Conservation (phyloP, 2,888 invertebrate species). For the Hofmannophila pseudospretella region DNA sequence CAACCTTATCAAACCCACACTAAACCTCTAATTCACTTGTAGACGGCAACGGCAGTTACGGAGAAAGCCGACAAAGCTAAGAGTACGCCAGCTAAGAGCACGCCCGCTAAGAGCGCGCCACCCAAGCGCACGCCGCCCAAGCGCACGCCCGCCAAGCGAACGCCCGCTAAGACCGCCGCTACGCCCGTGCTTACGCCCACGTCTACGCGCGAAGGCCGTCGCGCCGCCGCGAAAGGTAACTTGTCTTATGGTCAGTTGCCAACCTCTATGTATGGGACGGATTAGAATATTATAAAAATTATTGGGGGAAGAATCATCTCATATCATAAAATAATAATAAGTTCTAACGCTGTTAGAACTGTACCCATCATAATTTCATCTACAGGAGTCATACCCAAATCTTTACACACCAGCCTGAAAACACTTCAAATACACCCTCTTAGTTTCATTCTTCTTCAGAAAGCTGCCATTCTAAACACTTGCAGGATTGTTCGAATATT, state of each 20-base stretch:
- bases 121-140: slow-evolving; percentile 8
- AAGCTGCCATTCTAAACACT: too few relatives aligned
- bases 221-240: slow-evolving; percentile 39
- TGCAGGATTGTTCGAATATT: too few relatives aligned
- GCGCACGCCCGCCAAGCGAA: slow-evolving; percentile 25
- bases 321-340: too few relatives aligned
- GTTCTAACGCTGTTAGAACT: too few relatives aligned
- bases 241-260: too few relatives aligned
- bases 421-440: too few relatives aligned
- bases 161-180: slow-evolving; percentile 35
- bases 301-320: too few relatives aligned
- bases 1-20: slow-evolving; percentile 10
- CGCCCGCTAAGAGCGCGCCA: slow-evolving; percentile 24
- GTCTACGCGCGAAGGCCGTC: slow-evolving; percentile 42
- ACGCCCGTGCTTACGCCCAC: slow-evolving; percentile 35
- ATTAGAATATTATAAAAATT: slow-evolving; percentile 1
- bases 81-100: slow-evolving; percentile 17
- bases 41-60: slow-evolving; percentile 64
- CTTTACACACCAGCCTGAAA: too few relatives aligned
- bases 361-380: too few relatives aligned
- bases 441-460: too few relatives aligned
- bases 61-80: slow-evolving; percentile 53
- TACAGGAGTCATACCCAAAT: too few relatives aligned
- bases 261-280: not conserved
- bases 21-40: slow-evolving; percentile 17